A percentile compares a stretch with the other conserved stretches of the same genome.
phyloP scores from a whole-genome alignment of 2,113 vertebrate genomes.

The Circaetus gallicus region DNA sequence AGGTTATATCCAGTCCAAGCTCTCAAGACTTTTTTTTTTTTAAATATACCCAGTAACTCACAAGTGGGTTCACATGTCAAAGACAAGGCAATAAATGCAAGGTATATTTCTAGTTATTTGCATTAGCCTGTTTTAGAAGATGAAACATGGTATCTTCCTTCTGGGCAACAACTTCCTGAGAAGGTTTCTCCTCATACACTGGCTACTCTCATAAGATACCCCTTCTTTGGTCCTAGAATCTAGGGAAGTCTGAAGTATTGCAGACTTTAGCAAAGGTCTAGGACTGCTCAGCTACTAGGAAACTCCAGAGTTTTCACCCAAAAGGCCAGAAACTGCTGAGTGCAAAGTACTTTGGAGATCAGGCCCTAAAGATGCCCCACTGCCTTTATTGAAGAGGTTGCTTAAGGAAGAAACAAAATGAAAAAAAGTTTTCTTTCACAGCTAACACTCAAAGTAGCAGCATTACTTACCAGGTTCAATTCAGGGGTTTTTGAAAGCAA shows the following conservation, averaged over 20 bases:
- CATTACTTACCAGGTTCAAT: conserved; percentile 85
- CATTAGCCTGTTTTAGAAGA: background rate
- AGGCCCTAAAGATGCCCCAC: background rate
- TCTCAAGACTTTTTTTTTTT: background rate
- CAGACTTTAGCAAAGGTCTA: background rate
- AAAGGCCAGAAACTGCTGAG: background rate
- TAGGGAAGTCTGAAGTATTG: background rate
- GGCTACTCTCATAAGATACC: background rate
- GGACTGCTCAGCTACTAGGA: background rate
- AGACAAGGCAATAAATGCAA: background rate
- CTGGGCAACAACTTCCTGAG: background rate
- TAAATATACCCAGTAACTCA: background rate
- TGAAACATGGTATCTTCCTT: background rate
- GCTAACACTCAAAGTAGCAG: background rate
- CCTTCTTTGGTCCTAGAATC: background rate
- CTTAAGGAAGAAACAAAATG: background rate
- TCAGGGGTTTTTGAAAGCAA: conserved; percentile 89
- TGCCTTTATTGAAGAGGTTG: background rate
- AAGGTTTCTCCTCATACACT: background rate
- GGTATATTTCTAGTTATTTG: background rate
- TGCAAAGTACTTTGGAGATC: background rate
- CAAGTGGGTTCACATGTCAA: background rate
- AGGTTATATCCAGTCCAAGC: background rate
- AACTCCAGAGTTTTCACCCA: background rate
- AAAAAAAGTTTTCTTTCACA: background rate